Evolutionary conservation across 2,888 invertebrate species (phyloP).

Genomic region (Frankliniella intonsa): DNA sequence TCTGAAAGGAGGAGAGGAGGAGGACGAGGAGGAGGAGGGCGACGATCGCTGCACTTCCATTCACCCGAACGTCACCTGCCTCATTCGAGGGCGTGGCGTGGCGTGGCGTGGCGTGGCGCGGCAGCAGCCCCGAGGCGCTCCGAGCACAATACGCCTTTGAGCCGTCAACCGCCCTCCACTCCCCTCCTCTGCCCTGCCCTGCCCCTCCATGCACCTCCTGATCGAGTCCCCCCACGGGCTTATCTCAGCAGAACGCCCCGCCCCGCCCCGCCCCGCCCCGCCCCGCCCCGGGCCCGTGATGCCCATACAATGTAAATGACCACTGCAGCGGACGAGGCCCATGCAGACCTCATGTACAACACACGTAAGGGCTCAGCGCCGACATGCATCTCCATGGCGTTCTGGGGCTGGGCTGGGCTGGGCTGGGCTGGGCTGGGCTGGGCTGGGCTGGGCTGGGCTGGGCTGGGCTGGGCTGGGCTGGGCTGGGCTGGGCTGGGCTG

Average conservation of each 20-base stretch:
- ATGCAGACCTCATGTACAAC: neutral
- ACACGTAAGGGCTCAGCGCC: neutral
- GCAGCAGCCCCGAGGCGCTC: neutral
- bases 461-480: no score
- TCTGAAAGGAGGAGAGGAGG: no score
- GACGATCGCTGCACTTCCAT: no score
- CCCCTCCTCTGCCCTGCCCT: no score
- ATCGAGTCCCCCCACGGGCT: neutral
- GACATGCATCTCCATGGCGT: no score
- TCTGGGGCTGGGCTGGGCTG: no score
- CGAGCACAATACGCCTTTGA: conserved; percentile 13
- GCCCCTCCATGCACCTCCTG: neutral
- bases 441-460: no score
- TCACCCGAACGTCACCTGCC: neutral
- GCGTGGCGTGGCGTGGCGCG: neutral
- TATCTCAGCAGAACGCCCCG: neutral
- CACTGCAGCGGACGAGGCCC: neutral
- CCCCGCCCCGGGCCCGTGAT: no score
- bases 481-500: no score
- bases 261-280: no score
- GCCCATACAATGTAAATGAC: neutral
- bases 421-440: no score
- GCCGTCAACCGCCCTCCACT: neutral
- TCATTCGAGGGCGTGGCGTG: neutral
- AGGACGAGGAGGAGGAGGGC: no score